A percentile compares a stretch with the other conserved stretches of the same genome.
Evolutionary conservation across 1,140 invertebrate genomes (phyloP).

Genomic region (Cydia amplana): DNA sequence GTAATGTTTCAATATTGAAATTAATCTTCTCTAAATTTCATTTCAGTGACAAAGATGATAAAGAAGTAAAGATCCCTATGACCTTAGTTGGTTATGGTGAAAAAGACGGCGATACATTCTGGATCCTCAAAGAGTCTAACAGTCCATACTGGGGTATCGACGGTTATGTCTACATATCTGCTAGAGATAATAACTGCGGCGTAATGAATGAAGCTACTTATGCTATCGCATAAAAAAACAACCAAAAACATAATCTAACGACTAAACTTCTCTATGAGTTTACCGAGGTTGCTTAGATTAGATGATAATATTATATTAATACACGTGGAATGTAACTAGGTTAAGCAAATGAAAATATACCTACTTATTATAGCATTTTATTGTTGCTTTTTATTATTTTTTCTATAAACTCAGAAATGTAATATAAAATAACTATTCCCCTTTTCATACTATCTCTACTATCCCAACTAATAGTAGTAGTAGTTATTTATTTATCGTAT

Average conservation of each 20-base stretch:
- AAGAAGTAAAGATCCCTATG: background rate
- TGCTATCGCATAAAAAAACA: conserved; percentile 62
- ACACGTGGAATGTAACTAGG: conserved; percentile 2
- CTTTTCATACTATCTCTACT: no score
- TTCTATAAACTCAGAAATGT: no score
- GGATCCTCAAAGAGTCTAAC: conserved; percentile 66
- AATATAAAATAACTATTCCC: no score
- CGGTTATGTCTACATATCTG: conserved; percentile 79
- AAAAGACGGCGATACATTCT: conserved; percentile 40
- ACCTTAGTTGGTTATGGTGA: conserved; percentile 26
- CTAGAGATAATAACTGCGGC: conserved; percentile 81
- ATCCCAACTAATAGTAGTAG: no score
- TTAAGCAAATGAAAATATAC: background rate
- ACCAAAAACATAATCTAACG: background rate
- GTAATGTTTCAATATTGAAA: no score
- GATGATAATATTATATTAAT: background rate
- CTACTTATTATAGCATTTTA: background rate
- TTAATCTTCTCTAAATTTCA: no score
- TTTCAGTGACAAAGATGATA: background rate
- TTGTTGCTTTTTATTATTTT: background rate
- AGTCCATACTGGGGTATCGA: conserved; percentile 76
- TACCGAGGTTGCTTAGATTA: background rate
- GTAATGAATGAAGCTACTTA: conserved; percentile 75
- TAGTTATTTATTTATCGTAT: no score
- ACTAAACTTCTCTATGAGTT: background rate